Percentiles rank a stretch among this genome's conserved stretches.
Evolutionary conservation across 2,888 invertebrate genomes (phyloP).

Genomic region (Zootermopsis nevadensis): DNA sequence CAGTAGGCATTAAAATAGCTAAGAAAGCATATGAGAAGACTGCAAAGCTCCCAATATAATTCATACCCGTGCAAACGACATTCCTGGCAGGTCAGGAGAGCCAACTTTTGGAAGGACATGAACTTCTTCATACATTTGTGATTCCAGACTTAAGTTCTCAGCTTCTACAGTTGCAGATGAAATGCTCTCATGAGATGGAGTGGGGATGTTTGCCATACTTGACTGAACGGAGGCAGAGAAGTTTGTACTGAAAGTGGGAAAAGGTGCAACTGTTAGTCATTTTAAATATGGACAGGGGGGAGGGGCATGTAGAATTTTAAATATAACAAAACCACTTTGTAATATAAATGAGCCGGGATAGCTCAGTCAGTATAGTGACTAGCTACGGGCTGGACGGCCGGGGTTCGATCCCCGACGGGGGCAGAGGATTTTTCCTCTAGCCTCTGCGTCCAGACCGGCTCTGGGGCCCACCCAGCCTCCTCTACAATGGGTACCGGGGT

Average conservation of each 20-base stretch:
- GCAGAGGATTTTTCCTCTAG: too few species aligned
- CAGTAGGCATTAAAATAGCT: not conserved
- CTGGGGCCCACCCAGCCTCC: too few species aligned
- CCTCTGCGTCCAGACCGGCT: too few species aligned
- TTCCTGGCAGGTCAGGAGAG: constrained; percentile 57
- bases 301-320: too few species aligned
- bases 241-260: not conserved
- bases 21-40: not conserved
- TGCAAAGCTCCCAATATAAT: not conserved
- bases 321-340: too few species aligned
- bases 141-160: not conserved
- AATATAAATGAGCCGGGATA: too few species aligned
- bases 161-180: not conserved
- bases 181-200: constrained; percentile 5
- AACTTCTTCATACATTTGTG: not conserved
- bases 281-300: too few species aligned
- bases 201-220: constrained; percentile 29
- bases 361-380: too few species aligned
- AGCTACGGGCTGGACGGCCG: too few species aligned
- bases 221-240: constrained; percentile 22
- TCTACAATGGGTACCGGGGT: too few species aligned
- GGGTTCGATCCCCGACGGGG: too few species aligned
- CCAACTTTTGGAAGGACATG: not conserved
- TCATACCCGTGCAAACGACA: constrained; percentile 71
- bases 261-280: too few species aligned